phyloP scores from a whole-genome alignment of 2,113 vertebrate species.

The Danionella cerebrum region DNA sequence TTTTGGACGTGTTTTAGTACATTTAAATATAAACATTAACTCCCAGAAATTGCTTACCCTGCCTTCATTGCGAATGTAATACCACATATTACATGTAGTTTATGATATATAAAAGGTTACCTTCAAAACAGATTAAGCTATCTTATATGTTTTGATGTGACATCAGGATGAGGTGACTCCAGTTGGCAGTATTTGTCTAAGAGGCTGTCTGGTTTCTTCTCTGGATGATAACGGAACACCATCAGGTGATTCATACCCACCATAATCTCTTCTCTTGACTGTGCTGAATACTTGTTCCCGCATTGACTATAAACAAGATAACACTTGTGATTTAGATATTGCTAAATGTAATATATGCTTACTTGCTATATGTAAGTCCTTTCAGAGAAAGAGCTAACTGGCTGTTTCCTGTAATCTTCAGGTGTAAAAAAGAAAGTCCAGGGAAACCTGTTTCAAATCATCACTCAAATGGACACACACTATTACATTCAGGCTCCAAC shows the following conservation, averaged over 20 bases:
- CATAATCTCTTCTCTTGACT: neutral
- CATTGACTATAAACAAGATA: too few species aligned
- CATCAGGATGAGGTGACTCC: conserved; percentile 82
- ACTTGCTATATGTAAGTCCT: neutral
- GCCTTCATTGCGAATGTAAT: too few species aligned
- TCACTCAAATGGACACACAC: conserved; percentile 79
- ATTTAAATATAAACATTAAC: too few species aligned
- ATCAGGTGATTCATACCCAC: conserved; percentile 70
- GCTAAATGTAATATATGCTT: too few species aligned
- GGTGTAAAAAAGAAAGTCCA: conserved; percentile 93
- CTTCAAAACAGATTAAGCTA: too few species aligned
- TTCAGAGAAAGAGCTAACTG: neutral
- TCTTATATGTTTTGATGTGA: conserved; percentile 35
- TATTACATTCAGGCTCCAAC: conserved; percentile 93
- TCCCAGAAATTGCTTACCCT: too few species aligned
- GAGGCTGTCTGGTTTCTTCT: conserved; percentile 84
- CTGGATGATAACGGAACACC: conserved; percentile 87
- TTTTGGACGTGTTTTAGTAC: too few species aligned
- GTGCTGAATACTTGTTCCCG: neutral
- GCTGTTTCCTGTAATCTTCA: conserved; percentile 40
- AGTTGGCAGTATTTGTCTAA: conserved; percentile 81
- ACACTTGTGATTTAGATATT: too few species aligned
- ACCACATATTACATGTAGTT: too few species aligned
- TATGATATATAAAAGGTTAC: too few species aligned
- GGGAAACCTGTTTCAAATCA: conserved; percentile 94